These are phyloP conservation scores for Uropsilus gracilis DNA, from an alignment of 2,113 vertebrate genomes.

Conservation along the genomic window DNA sequence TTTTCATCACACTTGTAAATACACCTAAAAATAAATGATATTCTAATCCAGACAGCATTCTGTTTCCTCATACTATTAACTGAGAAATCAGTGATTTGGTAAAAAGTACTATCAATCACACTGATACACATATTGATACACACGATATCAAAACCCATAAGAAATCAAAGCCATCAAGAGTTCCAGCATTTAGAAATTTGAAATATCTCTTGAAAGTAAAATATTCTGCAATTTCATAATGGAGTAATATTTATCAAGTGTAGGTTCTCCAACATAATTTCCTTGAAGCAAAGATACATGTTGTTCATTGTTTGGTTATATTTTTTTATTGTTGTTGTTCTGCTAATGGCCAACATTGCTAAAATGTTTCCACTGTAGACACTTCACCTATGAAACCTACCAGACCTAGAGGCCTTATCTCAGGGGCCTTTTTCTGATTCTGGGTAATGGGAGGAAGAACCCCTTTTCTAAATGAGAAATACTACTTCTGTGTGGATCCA, in stretches of 20 bases:
- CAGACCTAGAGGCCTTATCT: not conserved
- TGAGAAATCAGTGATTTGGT: not conserved
- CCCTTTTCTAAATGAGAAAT: not conserved
- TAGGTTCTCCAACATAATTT: not conserved
- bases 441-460: not conserved
- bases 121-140: no score
- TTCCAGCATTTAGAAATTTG: not conserved
- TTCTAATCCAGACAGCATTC: not conserved
- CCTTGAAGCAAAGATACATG: not conserved
- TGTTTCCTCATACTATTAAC: not conserved
- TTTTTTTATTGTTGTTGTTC: conserved; percentile 9
- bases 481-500: not conserved
- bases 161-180: not conserved
- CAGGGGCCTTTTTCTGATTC: not conserved
- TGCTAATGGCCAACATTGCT: not conserved
- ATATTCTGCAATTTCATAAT: not conserved
- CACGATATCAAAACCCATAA: not conserved
- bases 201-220: not conserved
- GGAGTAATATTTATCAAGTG: not conserved
- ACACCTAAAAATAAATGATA: conserved; percentile 15
- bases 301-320: not conserved
- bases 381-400: not conserved
- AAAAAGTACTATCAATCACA: not conserved
- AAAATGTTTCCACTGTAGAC: not conserved
- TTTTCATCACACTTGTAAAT: conserved; percentile 18